These are phyloP conservation scores for Drosophila virilis DNA, from an alignment of 1,140 invertebrate genomes.

Conservation along the genomic window DNA sequence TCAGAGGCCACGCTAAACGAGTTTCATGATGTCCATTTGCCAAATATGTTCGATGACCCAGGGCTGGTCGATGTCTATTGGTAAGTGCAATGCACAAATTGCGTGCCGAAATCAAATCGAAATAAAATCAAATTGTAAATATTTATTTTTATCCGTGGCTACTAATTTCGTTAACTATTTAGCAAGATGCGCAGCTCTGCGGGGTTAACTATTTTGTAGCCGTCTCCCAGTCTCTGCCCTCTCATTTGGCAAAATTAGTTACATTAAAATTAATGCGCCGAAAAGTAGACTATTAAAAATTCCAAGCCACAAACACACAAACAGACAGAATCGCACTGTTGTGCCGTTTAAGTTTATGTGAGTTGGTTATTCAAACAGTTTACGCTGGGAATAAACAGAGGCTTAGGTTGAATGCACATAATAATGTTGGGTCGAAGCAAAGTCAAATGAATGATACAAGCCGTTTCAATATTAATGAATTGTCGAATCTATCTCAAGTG, in stretches of 20 bases:
- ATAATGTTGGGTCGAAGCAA: background rate
- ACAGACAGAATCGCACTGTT: conserved; percentile 8
- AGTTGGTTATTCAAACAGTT: conserved; percentile 35
- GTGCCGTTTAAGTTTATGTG: conserved; percentile 28
- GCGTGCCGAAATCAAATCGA: conserved; percentile 16
- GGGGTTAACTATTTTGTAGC: background rate
- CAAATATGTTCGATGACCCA: conserved; percentile 1
- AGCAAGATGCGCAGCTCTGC: background rate
- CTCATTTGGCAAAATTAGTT: conserved; percentile 20
- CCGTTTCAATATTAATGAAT: too few species aligned
- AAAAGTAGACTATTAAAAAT: conserved; percentile 75
- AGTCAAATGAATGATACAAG: background rate
- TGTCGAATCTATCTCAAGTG: too few species aligned
- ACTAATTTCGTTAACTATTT: conserved; percentile 15
- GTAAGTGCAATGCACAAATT: conserved; percentile 53
- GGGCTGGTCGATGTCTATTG: conserved; percentile 37
- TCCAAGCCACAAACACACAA: conserved; percentile 48
- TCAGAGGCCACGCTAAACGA: conserved; percentile 50
- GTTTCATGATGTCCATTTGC: conserved; percentile 24
- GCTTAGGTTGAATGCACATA: conserved; percentile 2
- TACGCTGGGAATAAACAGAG: conserved; percentile 13
- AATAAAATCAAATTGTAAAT: conserved; percentile 20
- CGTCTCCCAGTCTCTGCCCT: background rate
- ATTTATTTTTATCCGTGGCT: conserved; percentile 22
- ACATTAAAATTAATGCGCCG: conserved; percentile 79